Base-by-base conservation (phyloP, 37 sponge, comb jelly and placozoan genomes). In the Trichoplax adhaerens region DNA sequence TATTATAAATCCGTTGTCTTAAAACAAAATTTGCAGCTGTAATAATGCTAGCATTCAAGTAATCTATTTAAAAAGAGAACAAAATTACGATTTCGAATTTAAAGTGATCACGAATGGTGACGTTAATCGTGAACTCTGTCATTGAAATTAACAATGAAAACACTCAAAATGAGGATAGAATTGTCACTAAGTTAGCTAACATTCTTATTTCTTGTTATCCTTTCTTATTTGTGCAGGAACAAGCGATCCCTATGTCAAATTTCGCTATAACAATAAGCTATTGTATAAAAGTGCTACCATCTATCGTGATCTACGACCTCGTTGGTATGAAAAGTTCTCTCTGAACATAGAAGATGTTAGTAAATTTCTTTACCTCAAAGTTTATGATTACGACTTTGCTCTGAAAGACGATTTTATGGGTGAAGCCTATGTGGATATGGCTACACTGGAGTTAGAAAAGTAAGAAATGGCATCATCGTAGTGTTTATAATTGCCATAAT, bases 231-330 rank as follows among this genome's bases (percentile, higher is more conserved):
- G 52, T 53, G 5, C 66, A 90, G 91, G 91, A 2, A 90, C 78
- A 12, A 83, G 88, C 81, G 87, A 91, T 64, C 91, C 91, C 0
- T 91, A 91, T 78, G 88, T 91, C 53, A 91, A 91, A 62, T 64
- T 91, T 76, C 71, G 71, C 3, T 60, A 76, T 55, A 78, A 71
- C 5, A 61, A 56, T 3, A 74, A 81, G 64, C 76, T 79, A 73
- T 70, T 78, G 57, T 64, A 71, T 47, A 83, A 76, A 47, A 46
- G 65, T 1, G 62, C 78, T 46, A 76, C 83, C 56, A 65, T 81
- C 58, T 78, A 53, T 1, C 73, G 82, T 66, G 82, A 84, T 69
- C 81, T 94, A 54, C 86, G 86, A 59, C 95, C 95, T 52, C 71
- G 69, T 48, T 94, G 95, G 95, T 83, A 84, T 56, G 95, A 94